Percentiles rank a stretch among this genome's conserved stretches.
These are phyloP conservation scores for Amaurobius ferox DNA, from an alignment of 2,888 invertebrate genomes.

Conservation along the genomic window DNA sequence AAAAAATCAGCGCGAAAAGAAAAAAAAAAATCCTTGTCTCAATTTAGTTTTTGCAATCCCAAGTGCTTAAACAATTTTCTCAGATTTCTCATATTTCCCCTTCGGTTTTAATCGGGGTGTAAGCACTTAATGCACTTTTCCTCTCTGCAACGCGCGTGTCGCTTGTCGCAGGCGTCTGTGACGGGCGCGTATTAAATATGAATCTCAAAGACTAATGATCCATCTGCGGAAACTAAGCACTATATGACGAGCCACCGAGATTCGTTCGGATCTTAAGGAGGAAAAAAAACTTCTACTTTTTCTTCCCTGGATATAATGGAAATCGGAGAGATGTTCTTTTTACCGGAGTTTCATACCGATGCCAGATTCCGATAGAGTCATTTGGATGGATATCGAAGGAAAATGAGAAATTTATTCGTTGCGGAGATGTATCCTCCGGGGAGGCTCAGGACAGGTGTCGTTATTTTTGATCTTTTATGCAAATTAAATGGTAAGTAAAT, in stretches of 20 bases:
- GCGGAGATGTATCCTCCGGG: neutral
- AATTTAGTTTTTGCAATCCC: neutral
- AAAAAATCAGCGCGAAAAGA: neutral
- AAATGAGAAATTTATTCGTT: conserved; percentile 12
- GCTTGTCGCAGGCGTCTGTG: conserved; percentile 46
- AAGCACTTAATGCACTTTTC: conserved; percentile 14
- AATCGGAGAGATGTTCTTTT: conserved; percentile 34
- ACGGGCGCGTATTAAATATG: conserved; percentile 69
- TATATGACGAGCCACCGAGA: conserved; percentile 59
- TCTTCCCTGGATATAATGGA: conserved; percentile 15
- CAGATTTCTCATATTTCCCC: conserved; percentile 1
- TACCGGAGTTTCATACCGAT: conserved; percentile 10
- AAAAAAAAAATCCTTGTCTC: neutral
- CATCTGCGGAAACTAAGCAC: conserved; percentile 47
- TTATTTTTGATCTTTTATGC: neutral
- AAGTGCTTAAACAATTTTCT: neutral
- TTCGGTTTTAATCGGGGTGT: neutral
- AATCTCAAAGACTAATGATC: conserved; percentile 70
- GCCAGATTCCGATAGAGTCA: neutral
- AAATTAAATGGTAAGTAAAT: no score
- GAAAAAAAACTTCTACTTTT: neutral
- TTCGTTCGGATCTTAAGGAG: conserved; percentile 9
- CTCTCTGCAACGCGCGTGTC: neutral
- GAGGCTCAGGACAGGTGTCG: neutral
- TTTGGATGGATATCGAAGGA: conserved; percentile 10